These are phyloP conservation scores for Manis crassicaudata DNA, from an alignment of 2,797 vertebrate species.

Conservation along the genomic window DNA sequence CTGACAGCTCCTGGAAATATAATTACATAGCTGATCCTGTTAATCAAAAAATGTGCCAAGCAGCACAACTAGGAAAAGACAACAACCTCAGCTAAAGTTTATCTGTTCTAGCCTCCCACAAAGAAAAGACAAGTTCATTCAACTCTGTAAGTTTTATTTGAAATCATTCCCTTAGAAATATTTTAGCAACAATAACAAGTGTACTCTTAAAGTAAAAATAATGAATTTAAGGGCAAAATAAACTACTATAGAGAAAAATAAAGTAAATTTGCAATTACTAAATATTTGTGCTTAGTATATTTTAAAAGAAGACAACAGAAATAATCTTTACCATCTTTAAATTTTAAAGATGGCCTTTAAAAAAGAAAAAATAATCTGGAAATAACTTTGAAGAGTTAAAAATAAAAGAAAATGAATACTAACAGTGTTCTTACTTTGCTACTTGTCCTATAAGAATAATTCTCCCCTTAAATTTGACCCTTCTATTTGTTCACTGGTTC, in stretches of 20 bases:
- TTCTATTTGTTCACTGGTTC: not conserved
- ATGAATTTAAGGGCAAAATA: constrained; percentile 27
- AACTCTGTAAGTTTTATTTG: constrained; percentile 29
- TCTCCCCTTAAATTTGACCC: not conserved
- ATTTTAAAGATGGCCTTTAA: constrained; percentile 40
- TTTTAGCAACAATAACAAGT: constrained; percentile 20
- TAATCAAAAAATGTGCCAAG: constrained; percentile 33
- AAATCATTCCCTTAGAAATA: constrained; percentile 50
- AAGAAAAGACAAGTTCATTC: not conserved
- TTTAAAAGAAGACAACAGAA: not conserved
- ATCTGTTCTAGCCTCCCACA: not conserved
- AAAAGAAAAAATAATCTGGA: not conserved
- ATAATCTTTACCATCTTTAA: not conserved
- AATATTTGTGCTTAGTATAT: not conserved
- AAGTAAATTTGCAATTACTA: not conserved
- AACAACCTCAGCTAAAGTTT: not conserved
- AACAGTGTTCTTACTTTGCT: not conserved
- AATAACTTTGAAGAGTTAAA: constrained; percentile 33
- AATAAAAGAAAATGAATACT: constrained; percentile 18
- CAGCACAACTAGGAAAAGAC: constrained; percentile 37
- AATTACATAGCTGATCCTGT: not conserved
- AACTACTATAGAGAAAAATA: not conserved
- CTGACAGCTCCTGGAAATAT: not conserved
- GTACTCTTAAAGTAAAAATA: not conserved
- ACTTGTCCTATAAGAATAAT: not conserved